Conservation (phyloP, 2,888 invertebrate genomes). For the Himalopsyche tibetana region DNA sequence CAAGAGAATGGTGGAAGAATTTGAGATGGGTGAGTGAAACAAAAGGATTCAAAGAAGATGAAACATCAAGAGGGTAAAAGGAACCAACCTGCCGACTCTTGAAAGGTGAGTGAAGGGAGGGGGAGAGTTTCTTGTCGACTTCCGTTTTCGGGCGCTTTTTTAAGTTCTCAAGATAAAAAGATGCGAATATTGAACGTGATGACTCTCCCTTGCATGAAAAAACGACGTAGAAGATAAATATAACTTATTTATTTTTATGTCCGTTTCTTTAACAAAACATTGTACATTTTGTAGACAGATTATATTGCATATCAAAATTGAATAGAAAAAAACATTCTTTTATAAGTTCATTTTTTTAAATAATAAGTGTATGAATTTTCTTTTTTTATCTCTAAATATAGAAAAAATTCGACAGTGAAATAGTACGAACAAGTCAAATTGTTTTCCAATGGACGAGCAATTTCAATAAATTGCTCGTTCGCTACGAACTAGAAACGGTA, state of each 20-base stretch:
- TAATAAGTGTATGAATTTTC: too few relatives aligned
- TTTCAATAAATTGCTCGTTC: too few relatives aligned
- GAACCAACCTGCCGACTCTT: constrained; percentile 12
- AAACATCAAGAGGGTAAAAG: constrained; percentile 40
- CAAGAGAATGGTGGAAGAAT: constrained; percentile 27
- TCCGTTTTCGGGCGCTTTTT: constrained; percentile 56
- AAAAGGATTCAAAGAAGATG: constrained; percentile 57
- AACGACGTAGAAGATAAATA: constrained; percentile 29
- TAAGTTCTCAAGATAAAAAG: constrained; percentile 31
- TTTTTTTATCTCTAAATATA: too few relatives aligned
- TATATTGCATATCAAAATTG: too few relatives aligned
- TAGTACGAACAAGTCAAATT: too few relatives aligned
- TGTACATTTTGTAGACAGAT: too few relatives aligned
- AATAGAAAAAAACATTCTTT: too few relatives aligned
- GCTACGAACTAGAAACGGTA: too few relatives aligned
- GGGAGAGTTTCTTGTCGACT: constrained; percentile 42
- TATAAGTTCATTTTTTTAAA: too few relatives aligned
- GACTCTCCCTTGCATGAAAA: constrained; percentile 1
- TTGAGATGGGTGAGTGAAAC: constrained; percentile 56
- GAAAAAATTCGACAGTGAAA: too few relatives aligned
- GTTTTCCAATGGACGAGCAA: too few relatives aligned
- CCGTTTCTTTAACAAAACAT: too few relatives aligned
- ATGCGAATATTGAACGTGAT: constrained; percentile 3
- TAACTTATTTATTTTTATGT: not conserved
- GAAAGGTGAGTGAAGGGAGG: constrained; percentile 44